phyloP scores from a whole-genome alignment of 1,140 invertebrate species.

The Bombus superbus region DNA sequence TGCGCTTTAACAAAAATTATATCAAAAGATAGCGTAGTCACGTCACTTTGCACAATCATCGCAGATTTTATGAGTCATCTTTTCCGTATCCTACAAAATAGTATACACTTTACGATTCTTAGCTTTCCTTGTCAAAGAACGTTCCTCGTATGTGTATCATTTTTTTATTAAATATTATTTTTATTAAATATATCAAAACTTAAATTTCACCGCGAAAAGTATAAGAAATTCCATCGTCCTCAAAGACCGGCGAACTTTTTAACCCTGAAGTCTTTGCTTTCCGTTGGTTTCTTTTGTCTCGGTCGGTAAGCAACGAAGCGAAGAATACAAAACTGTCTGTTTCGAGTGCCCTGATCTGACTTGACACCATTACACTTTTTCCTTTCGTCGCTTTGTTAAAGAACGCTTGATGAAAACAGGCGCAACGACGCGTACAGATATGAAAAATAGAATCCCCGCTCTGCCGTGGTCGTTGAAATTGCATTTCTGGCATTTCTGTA shows the following conservation, averaged over 20 bases:
- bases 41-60: too few species aligned
- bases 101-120: too few species aligned
- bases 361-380: conserved; percentile 1
- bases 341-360: not conserved
- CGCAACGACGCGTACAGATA: not conserved
- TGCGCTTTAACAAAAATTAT: too few species aligned
- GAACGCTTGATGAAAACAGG: not conserved
- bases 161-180: not conserved
- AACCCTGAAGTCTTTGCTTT: not conserved
- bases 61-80: too few species aligned
- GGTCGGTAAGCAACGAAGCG: not conserved
- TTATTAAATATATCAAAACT: not conserved
- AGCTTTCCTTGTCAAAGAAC: too few species aligned
- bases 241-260: not conserved
- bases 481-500: not conserved
- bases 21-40: too few species aligned
- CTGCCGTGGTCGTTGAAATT: not conserved
- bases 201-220: not conserved
- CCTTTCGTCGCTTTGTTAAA: not conserved
- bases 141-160: too few species aligned
- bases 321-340: not conserved
- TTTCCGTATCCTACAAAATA: too few species aligned
- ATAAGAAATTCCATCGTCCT: not conserved
- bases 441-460: not conserved
- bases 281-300: not conserved